Evolutionary conservation across 1,140 invertebrate species (phyloP).

Genomic region (Chrysoperla carnea): DNA sequence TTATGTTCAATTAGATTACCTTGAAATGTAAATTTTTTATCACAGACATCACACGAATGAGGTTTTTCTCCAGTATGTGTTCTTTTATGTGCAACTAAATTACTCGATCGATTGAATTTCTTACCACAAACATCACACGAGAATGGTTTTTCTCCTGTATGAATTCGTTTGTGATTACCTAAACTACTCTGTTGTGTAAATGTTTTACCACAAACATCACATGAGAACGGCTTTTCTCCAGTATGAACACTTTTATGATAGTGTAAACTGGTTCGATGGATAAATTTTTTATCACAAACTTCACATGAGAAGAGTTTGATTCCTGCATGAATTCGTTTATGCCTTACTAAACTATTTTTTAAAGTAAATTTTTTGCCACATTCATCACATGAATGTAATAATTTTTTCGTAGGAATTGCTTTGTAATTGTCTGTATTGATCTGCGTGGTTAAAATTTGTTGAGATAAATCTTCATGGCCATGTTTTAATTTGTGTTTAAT

Average conservation of each 20-base stretch:
- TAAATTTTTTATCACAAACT: constrained; percentile 17
- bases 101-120: constrained; percentile 19
- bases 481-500: constrained; percentile 15
- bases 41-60: no score
- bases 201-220: constrained; percentile 19
- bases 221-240: constrained; percentile 2
- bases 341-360: constrained; percentile 4
- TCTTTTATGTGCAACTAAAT: constrained; percentile 21
- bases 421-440: constrained; percentile 21
- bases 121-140: constrained; percentile 29
- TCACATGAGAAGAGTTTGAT: constrained; percentile 12
- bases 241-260: constrained; percentile 16
- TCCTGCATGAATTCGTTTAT: not conserved
- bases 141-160: constrained; percentile 36
- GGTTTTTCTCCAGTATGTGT: constrained; percentile 32
- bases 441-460: constrained; percentile 24
- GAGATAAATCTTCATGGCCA: no score
- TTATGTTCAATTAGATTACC: no score
- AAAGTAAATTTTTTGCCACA: constrained; percentile 19
- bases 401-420: constrained; percentile 22
- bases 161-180: constrained; percentile 27
- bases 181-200: constrained; percentile 18
- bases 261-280: constrained; percentile 15
- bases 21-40: no score
- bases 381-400: constrained; percentile 15